These are phyloP conservation scores for Coleophora flavipennella DNA, from an alignment of 2,888 invertebrate genomes.

Conservation along the genomic window DNA sequence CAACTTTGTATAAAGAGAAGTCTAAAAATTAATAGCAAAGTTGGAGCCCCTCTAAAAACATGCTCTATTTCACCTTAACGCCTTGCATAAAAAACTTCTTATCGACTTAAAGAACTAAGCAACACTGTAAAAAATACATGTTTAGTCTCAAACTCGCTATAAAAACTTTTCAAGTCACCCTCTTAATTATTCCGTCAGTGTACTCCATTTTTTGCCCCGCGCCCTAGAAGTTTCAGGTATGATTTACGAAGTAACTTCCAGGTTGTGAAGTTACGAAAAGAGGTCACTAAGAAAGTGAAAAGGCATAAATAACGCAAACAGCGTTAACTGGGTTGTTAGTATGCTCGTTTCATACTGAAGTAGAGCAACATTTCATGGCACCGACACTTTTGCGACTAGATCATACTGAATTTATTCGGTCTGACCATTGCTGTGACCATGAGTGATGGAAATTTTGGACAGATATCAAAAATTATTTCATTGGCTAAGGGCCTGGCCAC, in stretches of 20 bases:
- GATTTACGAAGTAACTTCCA: slow-evolving; percentile 2
- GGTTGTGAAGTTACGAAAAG: neutral
- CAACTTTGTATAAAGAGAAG: no score
- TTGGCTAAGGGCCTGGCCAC: no score
- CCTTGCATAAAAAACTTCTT: no score
- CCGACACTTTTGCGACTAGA: slow-evolving; percentile 46
- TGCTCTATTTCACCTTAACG: no score
- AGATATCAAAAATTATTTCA: slow-evolving; percentile 9
- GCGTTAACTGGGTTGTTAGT: slow-evolving; percentile 45
- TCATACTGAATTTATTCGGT: slow-evolving; percentile 30
- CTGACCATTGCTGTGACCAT: slow-evolving; percentile 9
- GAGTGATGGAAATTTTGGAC: neutral
- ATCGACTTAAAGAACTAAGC: no score
- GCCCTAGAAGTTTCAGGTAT: slow-evolving; percentile 1
- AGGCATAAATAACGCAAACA: slow-evolving; percentile 41
- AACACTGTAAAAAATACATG: no score
- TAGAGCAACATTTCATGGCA: slow-evolving; percentile 42
- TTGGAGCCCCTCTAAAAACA: no score
- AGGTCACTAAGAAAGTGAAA: no score
- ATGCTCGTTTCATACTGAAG: slow-evolving; percentile 39
- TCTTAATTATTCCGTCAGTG: no score
- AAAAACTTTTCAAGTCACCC: no score
- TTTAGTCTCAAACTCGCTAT: no score
- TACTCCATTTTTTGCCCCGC: neutral
- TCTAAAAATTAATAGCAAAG: no score